These are phyloP conservation scores for Dromococcyx pavoninus DNA, from an alignment of 2,797 vertebrate genomes.

Conservation along the genomic window DNA sequence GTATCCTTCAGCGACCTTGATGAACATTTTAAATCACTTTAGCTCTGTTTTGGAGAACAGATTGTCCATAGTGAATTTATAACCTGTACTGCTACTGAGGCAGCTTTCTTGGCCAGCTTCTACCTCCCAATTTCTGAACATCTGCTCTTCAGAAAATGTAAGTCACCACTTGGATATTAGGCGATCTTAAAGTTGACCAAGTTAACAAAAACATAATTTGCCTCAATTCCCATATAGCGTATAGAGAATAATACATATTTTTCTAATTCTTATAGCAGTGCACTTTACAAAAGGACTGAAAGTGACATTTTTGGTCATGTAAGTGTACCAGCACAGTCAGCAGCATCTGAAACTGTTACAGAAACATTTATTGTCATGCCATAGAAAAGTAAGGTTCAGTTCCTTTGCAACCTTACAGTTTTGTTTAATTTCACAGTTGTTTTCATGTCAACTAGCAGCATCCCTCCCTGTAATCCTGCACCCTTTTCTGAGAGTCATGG, in stretches of 20 bases:
- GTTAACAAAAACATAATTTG: neutral
- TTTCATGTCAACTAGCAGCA: neutral
- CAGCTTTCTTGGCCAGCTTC: constrained; percentile 38
- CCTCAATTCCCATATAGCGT: neutral
- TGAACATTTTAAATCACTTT: constrained; percentile 55
- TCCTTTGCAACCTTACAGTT: neutral
- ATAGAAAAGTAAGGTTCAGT: neutral
- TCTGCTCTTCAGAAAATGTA: constrained; percentile 32
- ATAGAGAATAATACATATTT: neutral
- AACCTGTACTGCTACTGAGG: constrained; percentile 31
- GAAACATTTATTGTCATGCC: neutral
- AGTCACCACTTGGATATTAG: constrained; percentile 7
- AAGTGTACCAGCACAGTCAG: neutral
- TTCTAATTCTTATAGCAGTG: neutral
- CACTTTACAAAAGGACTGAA: neutral
- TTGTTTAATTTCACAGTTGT: neutral
- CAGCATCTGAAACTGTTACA: neutral
- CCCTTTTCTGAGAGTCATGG: neutral
- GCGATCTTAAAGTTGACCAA: neutral
- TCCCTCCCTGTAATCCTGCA: neutral
- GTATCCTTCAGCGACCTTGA: constrained; percentile 50
- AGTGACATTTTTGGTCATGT: neutral
- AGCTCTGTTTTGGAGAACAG: constrained; percentile 56
- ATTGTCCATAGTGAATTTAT: constrained; percentile 51
- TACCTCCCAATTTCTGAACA: constrained; percentile 24